A percentile compares a stretch with the other conserved stretches of the same genome.
phyloP scores from a whole-genome alignment of 2,888 invertebrate genomes.

The Cynaeus angustus region DNA sequence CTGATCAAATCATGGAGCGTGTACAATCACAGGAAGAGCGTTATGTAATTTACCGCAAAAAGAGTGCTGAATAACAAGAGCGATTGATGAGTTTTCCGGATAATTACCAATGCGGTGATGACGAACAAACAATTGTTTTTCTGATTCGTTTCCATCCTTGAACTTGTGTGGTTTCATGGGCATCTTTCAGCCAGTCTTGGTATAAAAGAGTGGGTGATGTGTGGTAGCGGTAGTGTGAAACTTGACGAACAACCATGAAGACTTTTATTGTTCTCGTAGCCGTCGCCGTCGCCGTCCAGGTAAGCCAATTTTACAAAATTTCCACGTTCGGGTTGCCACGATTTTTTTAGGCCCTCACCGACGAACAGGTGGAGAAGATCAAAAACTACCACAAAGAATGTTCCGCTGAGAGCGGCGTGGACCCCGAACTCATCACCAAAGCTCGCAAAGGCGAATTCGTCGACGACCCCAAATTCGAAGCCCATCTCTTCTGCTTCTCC shows the following conservation, averaged over 20 bases:
- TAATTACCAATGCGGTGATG: conserved; percentile 8
- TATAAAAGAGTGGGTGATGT: conserved; percentile 38
- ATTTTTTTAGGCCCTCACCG: conserved; percentile 36
- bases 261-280: conserved; percentile 25
- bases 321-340: neutral
- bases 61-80: neutral
- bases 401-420: conserved; percentile 53
- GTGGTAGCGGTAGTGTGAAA: conserved; percentile 8
- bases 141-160: conserved; percentile 26
- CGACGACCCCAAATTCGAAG: conserved; percentile 58
- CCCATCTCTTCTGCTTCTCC: conserved; percentile 58
- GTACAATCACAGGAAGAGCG: conserved; percentile 30
- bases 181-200: conserved; percentile 13
- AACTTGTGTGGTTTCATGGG: conserved; percentile 36
- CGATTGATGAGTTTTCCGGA: neutral
- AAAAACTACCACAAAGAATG: conserved; percentile 57
- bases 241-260: conserved; percentile 26
- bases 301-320: conserved; percentile 8
- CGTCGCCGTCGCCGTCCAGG: conserved; percentile 34
- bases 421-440: conserved; percentile 56
- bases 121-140: neutral
- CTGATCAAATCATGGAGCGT: conserved; percentile 13
- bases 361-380: conserved; percentile 51
- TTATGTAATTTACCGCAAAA: conserved; percentile 14
- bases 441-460: conserved; percentile 58